Conservation (phyloP, 2,113 vertebrate species). For the Patagioenas fasciata region DNA sequence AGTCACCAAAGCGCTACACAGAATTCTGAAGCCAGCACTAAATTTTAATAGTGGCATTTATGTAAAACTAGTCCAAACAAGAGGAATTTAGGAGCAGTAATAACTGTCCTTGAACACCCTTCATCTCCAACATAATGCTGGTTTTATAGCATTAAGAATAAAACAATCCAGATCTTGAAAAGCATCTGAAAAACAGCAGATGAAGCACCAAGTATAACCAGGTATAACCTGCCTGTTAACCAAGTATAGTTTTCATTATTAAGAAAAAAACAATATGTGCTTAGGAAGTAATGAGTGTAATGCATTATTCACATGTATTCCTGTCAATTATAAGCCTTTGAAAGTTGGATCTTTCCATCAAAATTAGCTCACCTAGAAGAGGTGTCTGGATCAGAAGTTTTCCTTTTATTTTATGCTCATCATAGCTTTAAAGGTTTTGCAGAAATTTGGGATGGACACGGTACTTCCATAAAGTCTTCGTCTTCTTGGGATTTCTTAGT, state of each 20-base stretch:
- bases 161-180: background rate
- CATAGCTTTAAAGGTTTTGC: background rate
- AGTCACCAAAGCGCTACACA: accelerated
- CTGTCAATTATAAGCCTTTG: background rate
- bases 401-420: background rate
- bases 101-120: background rate
- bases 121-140: background rate
- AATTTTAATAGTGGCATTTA: background rate
- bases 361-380: background rate
- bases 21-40: background rate
- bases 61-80: background rate
- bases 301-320: background rate
- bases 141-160: background rate
- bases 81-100: background rate
- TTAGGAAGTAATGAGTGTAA: background rate
- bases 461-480: background rate
- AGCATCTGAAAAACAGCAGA: background rate
- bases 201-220: background rate
- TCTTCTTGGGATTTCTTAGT: background rate
- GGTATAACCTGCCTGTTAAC: background rate
- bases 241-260: background rate
- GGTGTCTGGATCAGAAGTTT: background rate
- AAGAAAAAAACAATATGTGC: background rate
- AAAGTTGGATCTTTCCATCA: background rate
- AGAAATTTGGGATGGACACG: background rate